Percentiles rank a stretch among this genome's conserved stretches.
phyloP scores from a whole-genome alignment of 35 echinoderm and acorn worm genomes.

The Apostichopus japonicus region DNA sequence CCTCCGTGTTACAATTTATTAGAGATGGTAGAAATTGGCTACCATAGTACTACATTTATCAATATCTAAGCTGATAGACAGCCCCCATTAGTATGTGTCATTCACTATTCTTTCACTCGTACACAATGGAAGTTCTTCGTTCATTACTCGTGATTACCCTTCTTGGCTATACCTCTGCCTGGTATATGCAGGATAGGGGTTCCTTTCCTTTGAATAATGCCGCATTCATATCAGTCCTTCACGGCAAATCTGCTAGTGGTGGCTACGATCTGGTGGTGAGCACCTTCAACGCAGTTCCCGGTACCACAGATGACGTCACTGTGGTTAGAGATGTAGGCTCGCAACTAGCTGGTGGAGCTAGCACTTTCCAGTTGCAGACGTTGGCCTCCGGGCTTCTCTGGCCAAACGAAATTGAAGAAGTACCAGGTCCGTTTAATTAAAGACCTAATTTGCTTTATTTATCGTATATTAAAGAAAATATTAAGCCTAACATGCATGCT shows the following conservation, averaged over 20 bases:
- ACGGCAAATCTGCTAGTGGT: constrained; percentile 6
- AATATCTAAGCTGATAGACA: too few species aligned
- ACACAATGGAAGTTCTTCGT: not conserved
- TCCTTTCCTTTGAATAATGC: constrained; percentile 8
- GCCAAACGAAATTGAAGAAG: constrained; percentile 78
- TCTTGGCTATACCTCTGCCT: not conserved
- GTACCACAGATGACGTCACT: constrained; percentile 53
- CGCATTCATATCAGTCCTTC: constrained; percentile 55
- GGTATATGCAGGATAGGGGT: not conserved
- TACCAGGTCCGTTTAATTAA: constrained; percentile 66
- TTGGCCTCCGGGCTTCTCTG: constrained; percentile 53
- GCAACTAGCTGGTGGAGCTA: constrained; percentile 9
- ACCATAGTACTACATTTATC: too few species aligned
- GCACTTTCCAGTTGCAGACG: constrained; percentile 24
- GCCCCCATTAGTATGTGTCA: too few species aligned
- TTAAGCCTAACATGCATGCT: too few species aligned
- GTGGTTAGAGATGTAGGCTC: constrained; percentile 64
- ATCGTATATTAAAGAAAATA: too few species aligned
- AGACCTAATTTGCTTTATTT: not conserved
- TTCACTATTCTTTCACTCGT: too few species aligned
- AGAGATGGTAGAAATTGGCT: too few species aligned
- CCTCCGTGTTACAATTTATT: too few species aligned
- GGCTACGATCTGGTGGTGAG: constrained; percentile 62
- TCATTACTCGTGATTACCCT: not conserved
- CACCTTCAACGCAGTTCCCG: constrained; percentile 67